Base-by-base conservation (phyloP, 2,797 vertebrate genomes). In the Rhinella marina region DNA sequence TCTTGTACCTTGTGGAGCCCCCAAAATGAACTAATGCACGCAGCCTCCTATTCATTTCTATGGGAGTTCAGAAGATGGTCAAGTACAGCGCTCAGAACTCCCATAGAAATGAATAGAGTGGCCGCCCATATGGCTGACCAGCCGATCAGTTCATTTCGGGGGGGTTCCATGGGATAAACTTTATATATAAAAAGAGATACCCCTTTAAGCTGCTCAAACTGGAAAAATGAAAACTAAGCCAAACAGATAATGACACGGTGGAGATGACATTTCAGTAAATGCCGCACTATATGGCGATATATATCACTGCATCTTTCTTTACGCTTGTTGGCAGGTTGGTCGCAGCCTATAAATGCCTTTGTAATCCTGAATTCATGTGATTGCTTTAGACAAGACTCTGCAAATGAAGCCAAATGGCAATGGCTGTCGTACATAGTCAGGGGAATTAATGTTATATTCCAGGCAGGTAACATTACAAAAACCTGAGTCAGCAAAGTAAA, bases 181-280 rank as follows among this genome's bases (percentile, higher is more conserved):
- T 32, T 32, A 32, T 32, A 32, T 32, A 32, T 32, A 32, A 32
- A 2, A 3, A 32, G 32, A 32, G 32, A 32, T 32, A 32, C 32
- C 32, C 32, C 32, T 29, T 29, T 29, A 70, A 29, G 11, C 13
- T 76, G 41, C 19, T 76, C 48, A 14, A 23, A 75, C 8, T 25
- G 32, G 41, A 48, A 61, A 62, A 21, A 72, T 21, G 70, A 10
- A 70, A 25, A 83, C 41, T 62, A 52, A n/a, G 73, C 48, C 73
- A 76, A n/a, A 76, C 7, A 13, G 21, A 6, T 52, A 6, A 76
- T 76, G 77, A 86, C 77, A 78, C 29, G 81, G 52, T 81, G 52
- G 29, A 72, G 54, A 19, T 81, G 85, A 80, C 85, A 86, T 81
- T 57, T 86, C 59, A 17, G 32, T 86, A 86, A 86, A 81, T 81